Conservation (phyloP, 64 coral and sea anemone species). For the Orbicella faveolata region DNA sequence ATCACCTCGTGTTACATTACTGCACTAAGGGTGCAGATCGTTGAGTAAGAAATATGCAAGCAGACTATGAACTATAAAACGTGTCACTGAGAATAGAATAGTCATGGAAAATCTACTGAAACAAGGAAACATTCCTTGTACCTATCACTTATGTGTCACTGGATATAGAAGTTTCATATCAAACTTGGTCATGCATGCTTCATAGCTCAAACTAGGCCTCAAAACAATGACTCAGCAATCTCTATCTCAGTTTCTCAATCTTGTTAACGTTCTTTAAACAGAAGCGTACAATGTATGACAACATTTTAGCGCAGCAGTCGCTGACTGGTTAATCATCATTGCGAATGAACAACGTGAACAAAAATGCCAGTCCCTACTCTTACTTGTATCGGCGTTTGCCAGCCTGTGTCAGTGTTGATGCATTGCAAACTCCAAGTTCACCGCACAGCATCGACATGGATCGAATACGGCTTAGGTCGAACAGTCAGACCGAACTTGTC, state of each 20-base stretch:
- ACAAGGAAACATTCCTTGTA: too few relatives aligned
- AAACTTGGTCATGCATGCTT: not conserved
- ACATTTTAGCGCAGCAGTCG: too few relatives aligned
- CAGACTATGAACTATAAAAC: not conserved
- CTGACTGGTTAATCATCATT: not conserved
- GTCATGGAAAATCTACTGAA: too few relatives aligned
- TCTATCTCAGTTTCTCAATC: not conserved
- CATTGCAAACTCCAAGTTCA: not conserved
- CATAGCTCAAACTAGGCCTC: not conserved
- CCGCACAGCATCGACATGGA: slow-evolving; percentile 36
- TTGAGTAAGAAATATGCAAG: not conserved
- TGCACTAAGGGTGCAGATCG: slow-evolving; percentile 22
- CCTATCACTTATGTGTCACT: too few relatives aligned
- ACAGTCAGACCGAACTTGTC: slow-evolving; percentile 89
- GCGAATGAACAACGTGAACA: not conserved
- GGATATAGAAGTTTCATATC: not conserved
- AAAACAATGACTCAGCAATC: not conserved
- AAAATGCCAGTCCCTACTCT: not conserved
- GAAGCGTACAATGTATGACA: not conserved
- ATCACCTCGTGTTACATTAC: not conserved
- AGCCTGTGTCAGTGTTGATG: not conserved
- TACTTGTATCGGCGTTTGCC: not conserved
- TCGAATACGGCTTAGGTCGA: slow-evolving; percentile 68
- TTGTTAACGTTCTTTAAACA: not conserved
- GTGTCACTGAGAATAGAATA: too few relatives aligned